Base-by-base conservation (phyloP, 2,797 vertebrate species). In the Anguilla pacifica region DNA sequence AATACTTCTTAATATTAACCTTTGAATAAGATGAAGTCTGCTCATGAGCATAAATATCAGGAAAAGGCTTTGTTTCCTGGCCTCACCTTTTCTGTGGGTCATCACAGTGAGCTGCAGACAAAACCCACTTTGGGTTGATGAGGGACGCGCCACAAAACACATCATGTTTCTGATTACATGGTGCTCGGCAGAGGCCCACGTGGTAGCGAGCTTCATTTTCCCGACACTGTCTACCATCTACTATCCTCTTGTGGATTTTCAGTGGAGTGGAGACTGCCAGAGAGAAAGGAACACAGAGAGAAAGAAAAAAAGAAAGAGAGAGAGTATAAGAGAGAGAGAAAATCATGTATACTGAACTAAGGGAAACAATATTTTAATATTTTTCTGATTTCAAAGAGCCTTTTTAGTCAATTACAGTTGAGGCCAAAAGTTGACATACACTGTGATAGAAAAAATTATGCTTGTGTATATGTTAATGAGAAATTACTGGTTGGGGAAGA, bases 61-160 rank as follows among this genome's bases (percentile, higher is more conserved):
- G 61, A 64, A 25, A 64, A 25, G 53, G 10, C 1, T 55, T 55
- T 13, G 53, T 55, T 55, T 55, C 53, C 10, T 15, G 15, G 9
- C 31, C 72, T 43, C 31, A 81, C 77, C 35, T 81, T 46, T 46
- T 43, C 6, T 15, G 13, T 19, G 35, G 77, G 43, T 81, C 77
- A 31, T 81, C 31, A 46, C 77, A 81, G 77, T 81, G 77, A 43
- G 77, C 77, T 46, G 77, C 35, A 81, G 77, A 43, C 77, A 81
- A 10, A 35, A 81, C 77, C 77, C 77, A 81, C 35, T 81, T 81
- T 46, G 1, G 4, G 22, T 15, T 43, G 35, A 81, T 81, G 13
- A 81, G 77, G 35, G 77, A 81, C 6, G 39, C 77, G 13, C 77
- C 77, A 46, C 77, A 81, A 19, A 81, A 81, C 77, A 81, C 77